These are phyloP conservation scores for Actinopyga echinites DNA, from an alignment of 53 echinoderm and acorn worm genomes.

Conservation along the genomic window DNA sequence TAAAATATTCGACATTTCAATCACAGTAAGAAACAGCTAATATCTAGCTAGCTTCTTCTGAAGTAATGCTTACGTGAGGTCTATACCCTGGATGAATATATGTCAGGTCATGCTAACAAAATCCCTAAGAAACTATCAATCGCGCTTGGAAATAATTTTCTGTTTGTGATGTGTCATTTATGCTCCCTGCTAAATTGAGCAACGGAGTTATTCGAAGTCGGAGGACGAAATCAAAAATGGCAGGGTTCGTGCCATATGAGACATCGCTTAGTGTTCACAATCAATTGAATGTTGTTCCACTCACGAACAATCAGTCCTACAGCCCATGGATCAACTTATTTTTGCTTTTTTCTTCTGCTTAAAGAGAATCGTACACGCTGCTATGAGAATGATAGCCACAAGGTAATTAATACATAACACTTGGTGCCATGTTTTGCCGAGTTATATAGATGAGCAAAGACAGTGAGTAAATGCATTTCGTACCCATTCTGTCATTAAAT, in stretches of 20 bases:
- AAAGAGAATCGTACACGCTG: background rate
- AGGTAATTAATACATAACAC: slow-evolving; percentile 40
- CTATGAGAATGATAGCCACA: slow-evolving; percentile 30
- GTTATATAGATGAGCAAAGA: slow-evolving; percentile 12
- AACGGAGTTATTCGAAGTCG: slow-evolving; percentile 17
- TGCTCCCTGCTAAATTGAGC: slow-evolving; percentile 42
- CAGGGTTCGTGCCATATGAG: slow-evolving; percentile 34
- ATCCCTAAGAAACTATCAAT: slow-evolving; percentile 37
- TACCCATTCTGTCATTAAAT: slow-evolving; percentile 38
- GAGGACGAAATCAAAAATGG: slow-evolving; percentile 31
- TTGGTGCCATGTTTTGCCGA: slow-evolving; percentile 33
- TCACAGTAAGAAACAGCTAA: too few species aligned
- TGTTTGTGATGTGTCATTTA: slow-evolving; percentile 40
- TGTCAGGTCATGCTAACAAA: slow-evolving; percentile 23
- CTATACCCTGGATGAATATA: slow-evolving; percentile 24
- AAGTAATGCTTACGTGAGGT: background rate
- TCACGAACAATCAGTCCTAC: slow-evolving; percentile 12
- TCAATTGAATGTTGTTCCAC: slow-evolving; percentile 33
- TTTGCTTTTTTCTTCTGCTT: background rate
- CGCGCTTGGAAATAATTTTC: slow-evolving; percentile 40
- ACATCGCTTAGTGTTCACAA: slow-evolving; percentile 29
- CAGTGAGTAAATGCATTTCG: slow-evolving; percentile 40
- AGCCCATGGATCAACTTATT: background rate
- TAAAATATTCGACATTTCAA: too few species aligned
- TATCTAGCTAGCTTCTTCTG: too few species aligned